Percentiles rank a stretch among this genome's conserved stretches.
These are phyloP conservation scores for Drosophila kanapiae DNA, from an alignment of 1,140 invertebrate species.

Conservation along the genomic window DNA sequence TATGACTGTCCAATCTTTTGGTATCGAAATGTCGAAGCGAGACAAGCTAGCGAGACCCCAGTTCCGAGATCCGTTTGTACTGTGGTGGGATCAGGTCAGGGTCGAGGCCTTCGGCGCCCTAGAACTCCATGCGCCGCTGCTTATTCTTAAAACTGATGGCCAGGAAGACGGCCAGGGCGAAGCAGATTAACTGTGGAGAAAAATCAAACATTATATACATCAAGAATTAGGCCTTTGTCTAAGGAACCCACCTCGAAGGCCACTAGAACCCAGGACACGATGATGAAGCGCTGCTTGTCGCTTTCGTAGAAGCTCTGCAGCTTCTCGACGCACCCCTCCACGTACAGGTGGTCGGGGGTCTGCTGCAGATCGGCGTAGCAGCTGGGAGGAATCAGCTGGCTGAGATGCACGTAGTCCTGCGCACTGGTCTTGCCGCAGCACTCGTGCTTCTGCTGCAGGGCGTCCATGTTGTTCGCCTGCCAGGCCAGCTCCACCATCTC, in stretches of 20 bases:
- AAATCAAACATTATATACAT: constrained; percentile 4
- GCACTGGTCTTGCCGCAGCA: constrained; percentile 76
- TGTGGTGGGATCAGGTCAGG: constrained; percentile 13
- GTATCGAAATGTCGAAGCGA: constrained; percentile 45
- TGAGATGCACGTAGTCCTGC: constrained; percentile 73
- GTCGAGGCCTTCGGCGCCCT: constrained; percentile 23
- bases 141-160: constrained; percentile 81
- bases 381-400: constrained; percentile 65
- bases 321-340: constrained; percentile 71
- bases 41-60: constrained; percentile 32
- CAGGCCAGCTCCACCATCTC: constrained; percentile 67
- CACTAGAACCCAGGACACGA: constrained; percentile 71
- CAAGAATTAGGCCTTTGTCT: no score
- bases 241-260: constrained; percentile 64
- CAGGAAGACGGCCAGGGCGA: constrained; percentile 61
- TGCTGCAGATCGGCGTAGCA: constrained; percentile 66
- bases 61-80: constrained; percentile 56
- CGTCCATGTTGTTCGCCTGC: constrained; percentile 77
- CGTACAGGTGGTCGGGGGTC: constrained; percentile 48
- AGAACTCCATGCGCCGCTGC: constrained; percentile 81
- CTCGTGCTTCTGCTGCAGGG: constrained; percentile 64
- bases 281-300: constrained; percentile 62
- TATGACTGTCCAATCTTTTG: constrained; percentile 38
- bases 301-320: constrained; percentile 69
- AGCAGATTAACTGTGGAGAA: constrained; percentile 66